Evolutionary conservation across 2,888 invertebrate species (phyloP).

Genomic region (Nemotelus pantherinus): DNA sequence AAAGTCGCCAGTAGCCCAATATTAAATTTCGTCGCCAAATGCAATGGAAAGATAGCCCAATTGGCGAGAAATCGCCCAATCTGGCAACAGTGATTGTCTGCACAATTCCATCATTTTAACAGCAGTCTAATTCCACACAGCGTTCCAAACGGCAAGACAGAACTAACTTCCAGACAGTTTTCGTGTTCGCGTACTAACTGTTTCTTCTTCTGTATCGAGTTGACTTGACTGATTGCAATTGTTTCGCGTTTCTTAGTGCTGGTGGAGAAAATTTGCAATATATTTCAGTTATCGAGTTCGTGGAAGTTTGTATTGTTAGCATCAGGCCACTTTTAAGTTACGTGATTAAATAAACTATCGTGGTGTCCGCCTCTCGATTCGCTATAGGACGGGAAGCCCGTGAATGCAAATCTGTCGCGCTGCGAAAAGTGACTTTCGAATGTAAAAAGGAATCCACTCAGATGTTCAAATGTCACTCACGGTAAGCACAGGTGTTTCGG

Average conservation of each 20-base stretch:
- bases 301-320: no score
- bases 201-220: not conserved
- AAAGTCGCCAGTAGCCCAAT: no score
- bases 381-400: not conserved
- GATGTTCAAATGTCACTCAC: slow-evolving; percentile 50
- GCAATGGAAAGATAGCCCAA: no score
- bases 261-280: not conserved
- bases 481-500: slow-evolving; percentile 32
- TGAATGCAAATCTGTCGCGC: not conserved
- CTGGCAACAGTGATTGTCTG: no score
- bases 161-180: not conserved
- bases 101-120: slow-evolving; percentile 9
- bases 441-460: slow-evolving; percentile 30
- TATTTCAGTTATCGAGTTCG: not conserved
- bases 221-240: not conserved
- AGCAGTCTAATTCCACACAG: not conserved
- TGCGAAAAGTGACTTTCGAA: slow-evolving; percentile 15
- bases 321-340: no score
- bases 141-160: slow-evolving; percentile 9
- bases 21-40: no score
- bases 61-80: no score
- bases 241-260: not conserved
- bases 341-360: no score
- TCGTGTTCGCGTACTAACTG: not conserved
- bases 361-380: not conserved